Base-by-base conservation (phyloP, 2,888 invertebrate species). In the Drosophila testacea region DNA sequence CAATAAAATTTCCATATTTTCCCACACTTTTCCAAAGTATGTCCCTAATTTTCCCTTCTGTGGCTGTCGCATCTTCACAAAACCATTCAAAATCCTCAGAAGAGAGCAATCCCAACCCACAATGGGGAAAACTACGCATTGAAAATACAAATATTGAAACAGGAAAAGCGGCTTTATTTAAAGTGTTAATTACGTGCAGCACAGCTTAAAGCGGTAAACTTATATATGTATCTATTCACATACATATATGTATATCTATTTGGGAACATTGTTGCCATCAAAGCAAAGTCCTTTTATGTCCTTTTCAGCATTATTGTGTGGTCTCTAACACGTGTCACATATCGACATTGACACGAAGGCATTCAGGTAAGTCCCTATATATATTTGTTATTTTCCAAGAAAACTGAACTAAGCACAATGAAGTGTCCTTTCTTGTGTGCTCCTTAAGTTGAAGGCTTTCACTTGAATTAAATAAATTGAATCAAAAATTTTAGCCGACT, bases 1-100 rank as follows among this genome's bases (percentile, higher is more conserved):
- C 85, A 83, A 89, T 86, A 86, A 86, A 86, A 86, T 86, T 86
- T 86, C 88, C 85, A 86, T 86, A 86, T 89, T 86, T 88, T 79
- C 69, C 69, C 54, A 44, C 52, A 39, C 60, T 28, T 36, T 36
- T 9, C 27, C 69, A 73, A 60, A 70, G 60, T 60, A 22, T 55
- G 44, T 36, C 44, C 27, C 32, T 36, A 42, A 72, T 71, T 57
- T 74, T 69, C 52, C 32, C 46, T 6, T 13, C 36, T 7, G 10
- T 28, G n/a, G 39, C 38, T 11, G 41, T 57, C 61, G 38, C 54
- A 61, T 70, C 39, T 32, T 30, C 50, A 5, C 7, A 32, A 6
- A 32, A 6, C 32, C 32, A 32, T 9, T 39, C 28, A n/a, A 50
- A 73, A 72, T 66, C 57, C 57, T 68, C 54, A 55, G 7, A 16